Percentiles rank a stretch among this genome's conserved stretches.
Evolutionary conservation across 2,888 invertebrate genomes (phyloP).

Genomic region (Peribatodes rhomboidaria): DNA sequence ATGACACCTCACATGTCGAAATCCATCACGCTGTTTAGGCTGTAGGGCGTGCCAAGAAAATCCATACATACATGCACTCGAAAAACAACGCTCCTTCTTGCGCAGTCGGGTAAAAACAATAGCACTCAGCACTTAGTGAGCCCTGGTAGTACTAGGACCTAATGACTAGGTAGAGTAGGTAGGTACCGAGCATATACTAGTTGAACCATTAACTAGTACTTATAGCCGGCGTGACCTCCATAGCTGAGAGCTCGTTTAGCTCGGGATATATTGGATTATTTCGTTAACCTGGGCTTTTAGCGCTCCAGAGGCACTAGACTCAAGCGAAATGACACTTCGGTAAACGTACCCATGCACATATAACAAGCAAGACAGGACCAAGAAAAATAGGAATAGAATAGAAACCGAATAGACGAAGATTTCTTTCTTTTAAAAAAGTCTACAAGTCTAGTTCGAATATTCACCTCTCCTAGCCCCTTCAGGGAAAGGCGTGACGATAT

Average conservation of each 20-base stretch:
- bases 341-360: too few species aligned
- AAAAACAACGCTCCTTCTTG: too few species aligned
- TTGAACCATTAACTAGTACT: slow-evolving; percentile 12
- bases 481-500: too few species aligned
- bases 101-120: neutral
- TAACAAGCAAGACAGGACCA: neutral
- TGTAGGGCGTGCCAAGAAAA: too few species aligned
- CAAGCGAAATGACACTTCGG: neutral
- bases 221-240: slow-evolving; percentile 29
- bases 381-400: too few species aligned
- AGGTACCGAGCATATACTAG: neutral
- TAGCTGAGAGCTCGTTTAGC: slow-evolving; percentile 39
- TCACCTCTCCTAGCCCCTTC: too few species aligned
- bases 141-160: neutral
- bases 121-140: neutral
- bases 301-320: slow-evolving; percentile 2
- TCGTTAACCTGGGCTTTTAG: slow-evolving; percentile 39
- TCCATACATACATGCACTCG: too few species aligned
- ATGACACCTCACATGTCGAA: too few species aligned
- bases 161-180: neutral
- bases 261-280: slow-evolving; percentile 40
- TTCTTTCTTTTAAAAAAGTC: too few species aligned
- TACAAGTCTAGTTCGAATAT: too few species aligned
- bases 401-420: neutral
- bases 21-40: too few species aligned